Percentiles rank a stretch among this genome's conserved stretches.
These are phyloP conservation scores for Acleris cristana DNA, from an alignment of 2,888 invertebrate genomes.

Conservation along the genomic window DNA sequence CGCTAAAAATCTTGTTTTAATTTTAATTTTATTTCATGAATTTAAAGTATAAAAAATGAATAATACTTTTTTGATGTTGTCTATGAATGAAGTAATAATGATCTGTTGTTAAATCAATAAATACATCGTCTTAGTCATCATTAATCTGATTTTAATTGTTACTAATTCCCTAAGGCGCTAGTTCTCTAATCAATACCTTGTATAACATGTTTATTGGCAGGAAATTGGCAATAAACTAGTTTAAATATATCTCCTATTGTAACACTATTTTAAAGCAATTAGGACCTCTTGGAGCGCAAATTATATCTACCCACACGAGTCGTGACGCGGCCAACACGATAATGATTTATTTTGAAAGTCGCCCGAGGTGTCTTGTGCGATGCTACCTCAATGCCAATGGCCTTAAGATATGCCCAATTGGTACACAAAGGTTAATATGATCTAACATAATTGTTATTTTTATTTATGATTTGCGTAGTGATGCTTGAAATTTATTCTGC, in stretches of 20 bases:
- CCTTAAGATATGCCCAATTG: conserved; percentile 15
- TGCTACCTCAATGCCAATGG: conserved; percentile 34
- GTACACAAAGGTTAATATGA: conserved; percentile 24
- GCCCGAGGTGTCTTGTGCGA: conserved; percentile 41
- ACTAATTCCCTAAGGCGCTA: background rate
- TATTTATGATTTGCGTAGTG: conserved; percentile 9
- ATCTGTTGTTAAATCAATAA: too few relatives aligned
- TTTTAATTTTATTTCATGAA: too few relatives aligned
- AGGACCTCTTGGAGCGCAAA: conserved; percentile 51
- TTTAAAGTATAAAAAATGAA: too few relatives aligned
- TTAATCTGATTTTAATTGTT: too few relatives aligned
- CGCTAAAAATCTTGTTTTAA: too few relatives aligned
- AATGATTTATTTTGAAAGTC: conserved; percentile 70
- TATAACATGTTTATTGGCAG: conserved; percentile 3
- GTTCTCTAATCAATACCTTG: background rate
- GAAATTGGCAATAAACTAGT: conserved; percentile 32
- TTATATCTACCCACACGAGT: conserved; percentile 62
- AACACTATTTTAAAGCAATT: conserved; percentile 44
- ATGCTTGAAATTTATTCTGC: conserved; percentile 1
- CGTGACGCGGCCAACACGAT: conserved; percentile 60
- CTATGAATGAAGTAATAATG: too few relatives aligned
- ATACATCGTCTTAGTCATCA: too few relatives aligned
- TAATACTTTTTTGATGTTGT: too few relatives aligned
- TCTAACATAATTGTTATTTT: conserved; percentile 19
- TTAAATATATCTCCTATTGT: conserved; percentile 32